phyloP scores from a whole-genome alignment of 2,113 vertebrate species.

The Eupsittula cactorum region DNA sequence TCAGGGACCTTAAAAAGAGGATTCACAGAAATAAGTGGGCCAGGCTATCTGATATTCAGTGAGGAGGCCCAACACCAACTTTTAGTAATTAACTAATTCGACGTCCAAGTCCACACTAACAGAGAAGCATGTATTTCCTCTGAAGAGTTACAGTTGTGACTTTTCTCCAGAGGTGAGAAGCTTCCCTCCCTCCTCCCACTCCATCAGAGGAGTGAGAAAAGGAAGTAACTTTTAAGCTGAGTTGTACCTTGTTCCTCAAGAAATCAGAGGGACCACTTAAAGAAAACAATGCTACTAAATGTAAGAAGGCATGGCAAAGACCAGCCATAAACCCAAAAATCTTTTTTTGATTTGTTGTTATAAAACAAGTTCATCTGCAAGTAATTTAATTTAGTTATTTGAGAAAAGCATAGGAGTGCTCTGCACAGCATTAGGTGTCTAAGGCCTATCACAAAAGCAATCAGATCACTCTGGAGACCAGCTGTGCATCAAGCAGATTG shows the following conservation, averaged over 20 bases:
- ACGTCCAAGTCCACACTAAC: rapidly evolving
- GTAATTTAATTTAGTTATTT: conserved; percentile 56
- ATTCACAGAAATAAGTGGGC: not conserved
- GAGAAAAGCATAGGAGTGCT: not conserved
- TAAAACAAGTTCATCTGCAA: conserved; percentile 40
- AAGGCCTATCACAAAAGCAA: conserved; percentile 56
- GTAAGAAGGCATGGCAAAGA: not conserved
- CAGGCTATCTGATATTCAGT: not conserved
- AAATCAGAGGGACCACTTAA: not conserved
- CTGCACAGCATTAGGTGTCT: conserved; percentile 41
- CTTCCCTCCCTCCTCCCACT: not conserved
- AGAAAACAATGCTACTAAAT: not conserved
- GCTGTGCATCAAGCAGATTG: conserved; percentile 66
- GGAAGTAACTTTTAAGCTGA: not conserved
- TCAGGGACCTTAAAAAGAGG: not conserved
- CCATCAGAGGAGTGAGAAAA: not conserved
- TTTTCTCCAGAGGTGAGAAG: not conserved
- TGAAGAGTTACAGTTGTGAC: not conserved
- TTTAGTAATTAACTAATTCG: not conserved
- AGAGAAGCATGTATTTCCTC: not conserved
- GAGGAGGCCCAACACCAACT: not conserved
- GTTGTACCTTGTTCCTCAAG: not conserved
- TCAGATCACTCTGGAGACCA: conserved; percentile 59
- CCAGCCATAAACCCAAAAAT: not conserved
- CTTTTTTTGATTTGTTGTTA: not conserved